phyloP scores from a whole-genome alignment of 1,140 invertebrate species.

The Cryptotermes secundus region DNA sequence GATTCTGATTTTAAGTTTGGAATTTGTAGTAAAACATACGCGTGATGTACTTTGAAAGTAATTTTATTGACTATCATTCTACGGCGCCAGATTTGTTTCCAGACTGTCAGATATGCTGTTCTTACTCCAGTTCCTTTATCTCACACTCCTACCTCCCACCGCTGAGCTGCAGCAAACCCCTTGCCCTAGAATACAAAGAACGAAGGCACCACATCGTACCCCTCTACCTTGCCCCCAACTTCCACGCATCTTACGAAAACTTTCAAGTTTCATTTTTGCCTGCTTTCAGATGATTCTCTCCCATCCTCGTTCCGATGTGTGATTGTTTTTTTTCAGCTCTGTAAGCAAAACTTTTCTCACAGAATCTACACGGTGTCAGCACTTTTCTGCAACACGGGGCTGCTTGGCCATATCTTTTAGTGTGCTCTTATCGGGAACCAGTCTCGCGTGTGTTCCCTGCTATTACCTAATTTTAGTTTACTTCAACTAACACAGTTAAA shows the following conservation, averaged over 20 bases:
- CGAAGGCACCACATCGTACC: not conserved
- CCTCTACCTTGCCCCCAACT: not conserved
- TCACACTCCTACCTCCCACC: no score
- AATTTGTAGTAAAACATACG: no score
- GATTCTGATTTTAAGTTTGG: no score
- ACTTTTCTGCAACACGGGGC: not conserved
- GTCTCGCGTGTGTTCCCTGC: not conserved
- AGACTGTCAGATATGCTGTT: not conserved
- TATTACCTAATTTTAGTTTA: not conserved
- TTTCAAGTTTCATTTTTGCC: no score
- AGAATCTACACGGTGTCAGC: not conserved
- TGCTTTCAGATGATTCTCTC: no score
- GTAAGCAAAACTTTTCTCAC: constrained; percentile 11
- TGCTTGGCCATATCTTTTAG: not conserved
- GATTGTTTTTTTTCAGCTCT: constrained; percentile 19
- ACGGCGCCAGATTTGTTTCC: not conserved
- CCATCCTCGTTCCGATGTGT: not conserved
- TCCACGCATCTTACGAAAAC: no score
- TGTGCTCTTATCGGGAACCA: not conserved
- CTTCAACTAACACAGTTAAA: not conserved
- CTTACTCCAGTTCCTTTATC: no score
- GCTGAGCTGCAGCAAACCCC: no score
- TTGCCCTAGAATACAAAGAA: not conserved
- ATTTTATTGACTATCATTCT: not conserved
- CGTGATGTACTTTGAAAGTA: not conserved